Conservation (phyloP, 2,888 invertebrate species). For the Nomada hirtipes region DNA sequence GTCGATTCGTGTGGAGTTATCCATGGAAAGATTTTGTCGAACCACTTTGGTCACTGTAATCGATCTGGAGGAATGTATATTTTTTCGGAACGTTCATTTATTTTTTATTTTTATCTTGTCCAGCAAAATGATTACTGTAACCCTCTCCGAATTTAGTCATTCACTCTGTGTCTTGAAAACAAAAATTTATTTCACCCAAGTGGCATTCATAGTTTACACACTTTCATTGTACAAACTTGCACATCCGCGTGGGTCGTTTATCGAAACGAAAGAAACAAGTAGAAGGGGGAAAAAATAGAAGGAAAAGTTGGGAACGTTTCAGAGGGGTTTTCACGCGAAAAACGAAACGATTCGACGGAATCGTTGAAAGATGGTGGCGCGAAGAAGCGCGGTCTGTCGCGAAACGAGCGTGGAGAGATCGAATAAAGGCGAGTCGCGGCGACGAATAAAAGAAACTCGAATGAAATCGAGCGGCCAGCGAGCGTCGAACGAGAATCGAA, state of each 20-base stretch:
- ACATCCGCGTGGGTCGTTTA: neutral
- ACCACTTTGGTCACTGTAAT: constrained; percentile 21
- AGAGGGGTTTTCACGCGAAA: constrained; percentile 11
- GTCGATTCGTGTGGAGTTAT: constrained; percentile 8
- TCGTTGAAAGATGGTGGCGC: constrained; percentile 14
- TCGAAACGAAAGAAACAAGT: neutral
- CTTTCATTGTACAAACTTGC: no score
- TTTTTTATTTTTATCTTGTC: neutral
- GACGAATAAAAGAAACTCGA: constrained; percentile 7
- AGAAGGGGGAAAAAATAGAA: neutral
- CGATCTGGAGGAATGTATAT: constrained; percentile 16
- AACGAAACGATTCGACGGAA: neutral
- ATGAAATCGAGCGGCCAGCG: constrained; percentile 13
- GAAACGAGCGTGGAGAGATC: constrained; percentile 5
- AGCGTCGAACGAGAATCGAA: neutral
- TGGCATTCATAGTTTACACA: no score
- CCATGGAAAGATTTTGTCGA: constrained; percentile 33
- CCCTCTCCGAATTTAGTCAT: no score
- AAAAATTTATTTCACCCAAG: no score
- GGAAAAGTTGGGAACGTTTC: neutral
- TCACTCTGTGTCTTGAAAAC: no score
- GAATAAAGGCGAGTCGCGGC: constrained; percentile 17
- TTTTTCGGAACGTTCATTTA: neutral
- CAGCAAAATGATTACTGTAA: no score
- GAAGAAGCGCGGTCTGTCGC: constrained; percentile 1